These are phyloP conservation scores for Metopolophium dirhodum DNA, from an alignment of 1,140 invertebrate species.

Conservation along the genomic window DNA sequence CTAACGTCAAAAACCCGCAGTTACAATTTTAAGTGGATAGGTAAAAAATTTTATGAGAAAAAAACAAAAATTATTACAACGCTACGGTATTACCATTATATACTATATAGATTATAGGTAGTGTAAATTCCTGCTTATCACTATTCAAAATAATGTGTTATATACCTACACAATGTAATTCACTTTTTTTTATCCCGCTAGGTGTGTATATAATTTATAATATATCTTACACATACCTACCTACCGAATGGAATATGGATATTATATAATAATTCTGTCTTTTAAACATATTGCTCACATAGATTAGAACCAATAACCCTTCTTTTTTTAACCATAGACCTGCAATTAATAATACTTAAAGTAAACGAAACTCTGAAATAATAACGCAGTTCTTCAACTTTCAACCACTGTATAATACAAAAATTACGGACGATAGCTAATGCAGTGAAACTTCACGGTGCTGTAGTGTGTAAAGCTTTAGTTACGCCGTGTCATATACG, in stretches of 20 bases:
- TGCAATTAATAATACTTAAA: background rate
- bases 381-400: background rate
- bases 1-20: background rate
- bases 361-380: background rate
- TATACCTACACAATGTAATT: background rate
- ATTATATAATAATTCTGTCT: background rate
- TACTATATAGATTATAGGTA: background rate
- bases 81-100: background rate
- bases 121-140: background rate
- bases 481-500: no score
- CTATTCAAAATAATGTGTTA: background rate
- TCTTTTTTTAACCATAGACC: background rate
- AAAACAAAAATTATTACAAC: background rate
- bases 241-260: background rate
- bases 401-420: background rate
- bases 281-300: background rate
- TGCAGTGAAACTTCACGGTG: background rate
- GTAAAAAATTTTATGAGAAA: background rate
- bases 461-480: background rate
- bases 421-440: background rate
- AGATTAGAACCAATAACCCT: background rate
- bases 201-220: background rate
- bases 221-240: background rate
- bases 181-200: background rate
- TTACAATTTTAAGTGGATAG: background rate